Percentiles rank a stretch among this genome's conserved stretches.
Evolutionary conservation across 1,140 invertebrate genomes (phyloP).

Genomic region (Sinonovacula constricta): DNA sequence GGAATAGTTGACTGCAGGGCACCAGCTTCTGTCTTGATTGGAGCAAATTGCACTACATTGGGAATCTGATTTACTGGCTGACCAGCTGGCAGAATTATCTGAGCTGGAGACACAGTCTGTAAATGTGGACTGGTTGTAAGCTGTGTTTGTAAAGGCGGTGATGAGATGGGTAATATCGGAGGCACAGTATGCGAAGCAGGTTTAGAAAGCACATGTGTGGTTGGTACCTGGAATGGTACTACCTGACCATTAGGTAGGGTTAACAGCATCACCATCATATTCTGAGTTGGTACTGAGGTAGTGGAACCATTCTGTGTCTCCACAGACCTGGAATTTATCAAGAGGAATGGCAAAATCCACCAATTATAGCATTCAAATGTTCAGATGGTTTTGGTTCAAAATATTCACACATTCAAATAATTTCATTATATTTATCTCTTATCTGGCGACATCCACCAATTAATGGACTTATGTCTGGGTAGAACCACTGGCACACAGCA

Average conservation of each 20-base stretch:
- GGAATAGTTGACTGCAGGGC: not conserved
- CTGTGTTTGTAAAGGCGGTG: slow-evolving; percentile 10
- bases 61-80: slow-evolving; percentile 13
- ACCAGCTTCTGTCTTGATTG: not conserved
- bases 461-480: too few species aligned
- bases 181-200: not conserved
- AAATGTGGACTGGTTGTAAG: not conserved
- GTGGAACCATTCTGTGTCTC: too few species aligned
- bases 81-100: too few species aligned
- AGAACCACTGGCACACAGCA: too few species aligned
- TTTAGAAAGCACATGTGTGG: slow-evolving; percentile 28
- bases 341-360: too few species aligned
- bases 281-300: too few species aligned
- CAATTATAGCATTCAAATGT: too few species aligned
- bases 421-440: too few species aligned
- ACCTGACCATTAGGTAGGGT: slow-evolving; percentile 75
- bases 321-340: too few species aligned
- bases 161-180: not conserved
- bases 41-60: not conserved
- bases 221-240: slow-evolving; percentile 73
- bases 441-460: too few species aligned
- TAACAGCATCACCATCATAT: slow-evolving; percentile 70
- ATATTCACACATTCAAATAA: too few species aligned
- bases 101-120: not conserved
- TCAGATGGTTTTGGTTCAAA: too few species aligned